Evolutionary conservation across 2,113 vertebrate genomes (phyloP).

Genomic region (Rhinolophus sinicus): DNA sequence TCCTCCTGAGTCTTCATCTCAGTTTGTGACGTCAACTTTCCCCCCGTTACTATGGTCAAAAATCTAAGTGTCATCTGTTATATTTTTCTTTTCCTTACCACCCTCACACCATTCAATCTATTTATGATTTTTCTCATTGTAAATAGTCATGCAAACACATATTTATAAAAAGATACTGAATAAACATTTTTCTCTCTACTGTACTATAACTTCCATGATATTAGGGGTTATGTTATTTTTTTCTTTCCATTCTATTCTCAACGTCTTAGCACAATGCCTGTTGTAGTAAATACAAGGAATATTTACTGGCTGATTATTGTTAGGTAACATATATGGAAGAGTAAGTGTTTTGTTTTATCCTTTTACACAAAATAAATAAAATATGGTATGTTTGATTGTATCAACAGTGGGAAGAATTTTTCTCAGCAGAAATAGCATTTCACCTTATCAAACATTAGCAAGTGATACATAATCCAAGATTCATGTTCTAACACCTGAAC

Average conservation of each 20-base stretch:
- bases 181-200: background rate
- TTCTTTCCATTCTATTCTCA: background rate
- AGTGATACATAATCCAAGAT: background rate
- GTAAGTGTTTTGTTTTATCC: background rate
- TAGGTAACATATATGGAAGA: background rate
- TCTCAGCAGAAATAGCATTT: background rate
- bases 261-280: background rate
- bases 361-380: background rate
- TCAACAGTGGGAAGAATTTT: background rate
- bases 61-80: background rate
- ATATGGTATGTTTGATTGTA: background rate
- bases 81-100: background rate
- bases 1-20: background rate
- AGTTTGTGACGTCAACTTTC: background rate
- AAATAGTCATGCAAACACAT: background rate
- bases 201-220: background rate
- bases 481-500: background rate
- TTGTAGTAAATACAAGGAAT: background rate
- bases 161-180: background rate
- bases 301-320: background rate
- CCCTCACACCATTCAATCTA: background rate
- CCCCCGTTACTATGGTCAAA: background rate
- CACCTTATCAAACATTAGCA: background rate
- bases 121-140: background rate
- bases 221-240: background rate